phyloP scores from a whole-genome alignment of 2,888 invertebrate species.

The Bombylius discolor region DNA sequence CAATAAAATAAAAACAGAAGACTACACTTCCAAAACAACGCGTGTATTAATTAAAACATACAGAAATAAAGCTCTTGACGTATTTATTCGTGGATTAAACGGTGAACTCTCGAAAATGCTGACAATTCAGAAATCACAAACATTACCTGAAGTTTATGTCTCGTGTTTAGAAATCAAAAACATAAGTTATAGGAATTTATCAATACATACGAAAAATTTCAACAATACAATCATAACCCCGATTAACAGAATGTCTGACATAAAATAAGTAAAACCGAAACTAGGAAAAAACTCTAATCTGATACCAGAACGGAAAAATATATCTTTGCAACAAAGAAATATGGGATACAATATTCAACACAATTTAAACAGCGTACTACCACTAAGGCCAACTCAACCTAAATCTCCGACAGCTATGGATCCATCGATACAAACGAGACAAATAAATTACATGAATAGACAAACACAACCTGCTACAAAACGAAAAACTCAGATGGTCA shows the following conservation, averaged over 20 bases:
- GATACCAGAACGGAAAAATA: no score
- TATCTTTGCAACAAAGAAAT: no score
- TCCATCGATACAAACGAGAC: background rate
- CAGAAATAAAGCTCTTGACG: constrained; percentile 3
- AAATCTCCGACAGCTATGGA: background rate
- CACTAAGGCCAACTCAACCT: background rate
- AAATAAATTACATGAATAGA: background rate
- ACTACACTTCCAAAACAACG: constrained; percentile 1
- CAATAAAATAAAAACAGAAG: background rate
- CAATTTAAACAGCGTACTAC: background rate
- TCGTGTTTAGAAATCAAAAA: constrained; percentile 4
- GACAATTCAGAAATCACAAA: background rate
- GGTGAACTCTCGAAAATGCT: constrained; percentile 5
- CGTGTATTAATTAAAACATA: constrained; percentile 2
- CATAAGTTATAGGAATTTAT: constrained; percentile 1
- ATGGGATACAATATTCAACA: no score
- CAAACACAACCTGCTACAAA: background rate
- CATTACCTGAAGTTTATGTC: constrained; percentile 5
- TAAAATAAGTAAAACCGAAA: no score
- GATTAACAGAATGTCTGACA: background rate
- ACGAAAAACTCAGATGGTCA: background rate
- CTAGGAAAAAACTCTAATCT: no score
- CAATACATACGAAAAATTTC: background rate
- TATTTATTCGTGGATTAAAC: constrained; percentile 4
- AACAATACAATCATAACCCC: background rate